Evolutionary conservation across 2,113 vertebrate species (phyloP), one percentile per base, ranked within the genome.

Genomic region (Hymenochirus boettgeri): DNA sequence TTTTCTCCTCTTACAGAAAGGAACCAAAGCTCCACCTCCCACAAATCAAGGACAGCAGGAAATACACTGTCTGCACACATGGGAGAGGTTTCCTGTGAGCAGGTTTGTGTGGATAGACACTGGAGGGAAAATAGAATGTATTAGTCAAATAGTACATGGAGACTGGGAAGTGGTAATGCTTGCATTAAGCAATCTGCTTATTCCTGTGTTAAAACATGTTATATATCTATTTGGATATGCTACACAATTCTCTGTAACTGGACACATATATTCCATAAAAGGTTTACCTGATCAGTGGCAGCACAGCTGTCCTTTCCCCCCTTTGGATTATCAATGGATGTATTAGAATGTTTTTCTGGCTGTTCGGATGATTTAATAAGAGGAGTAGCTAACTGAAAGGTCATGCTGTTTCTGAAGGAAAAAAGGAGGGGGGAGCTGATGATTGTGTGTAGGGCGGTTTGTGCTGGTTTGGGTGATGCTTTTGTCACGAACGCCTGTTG

Each of bases 241-340:
- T n/a, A n/a, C n/a, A n/a, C n/a, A n/a, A n/a, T n/a, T n/a, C n/a
- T n/a, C n/a, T n/a, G n/a, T n/a, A n/a, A n/a, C n/a, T n/a, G n/a
- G n/a, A n/a, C 31, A 33, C 4, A 33, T 2, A 11, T 33, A 9
- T 17, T 18, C 15, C 24, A 55, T 8, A 26, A 55, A 10, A n/a
- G n/a, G 22, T 18, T 67, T 67, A 67, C 64, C 64, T 67, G 55
- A 9, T 57, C 7, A 52, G 27, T 45, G 15, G 33, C 15, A 35
- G 33, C 33, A 35, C 33, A 12, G 61, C 45, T 39, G 55, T 46
- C 21, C 23, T 65, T 45, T 47, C 57, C 57, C 31, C 24, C 46
- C 52, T 59, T 39, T 52, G 51, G 17, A 59, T 29, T 57, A 65
- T 67, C 55, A 67, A 67, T 67, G 64, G 24, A 42, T 47, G 57